Conservation (phyloP, 2,113 vertebrate species). For the Alligator mississippiensis region DNA sequence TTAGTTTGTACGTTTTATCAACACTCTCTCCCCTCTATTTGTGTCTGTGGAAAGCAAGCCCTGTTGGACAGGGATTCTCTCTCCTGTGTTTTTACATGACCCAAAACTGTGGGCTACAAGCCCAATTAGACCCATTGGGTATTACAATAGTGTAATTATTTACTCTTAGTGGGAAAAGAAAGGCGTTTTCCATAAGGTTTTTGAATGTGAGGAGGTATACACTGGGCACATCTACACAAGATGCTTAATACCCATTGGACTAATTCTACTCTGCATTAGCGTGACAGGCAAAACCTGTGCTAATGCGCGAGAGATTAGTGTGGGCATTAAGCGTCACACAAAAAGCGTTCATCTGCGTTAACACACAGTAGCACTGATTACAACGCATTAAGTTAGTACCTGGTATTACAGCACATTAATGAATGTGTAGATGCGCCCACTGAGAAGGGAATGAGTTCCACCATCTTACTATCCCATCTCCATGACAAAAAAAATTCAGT, state of each 20-base stretch:
- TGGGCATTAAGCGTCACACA: no score
- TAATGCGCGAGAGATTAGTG: no score
- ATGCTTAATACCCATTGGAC: no score
- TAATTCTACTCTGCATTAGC: no score
- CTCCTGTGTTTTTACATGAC: not conserved
- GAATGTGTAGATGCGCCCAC: no score
- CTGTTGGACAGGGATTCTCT: not conserved
- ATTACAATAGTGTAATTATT: not conserved
- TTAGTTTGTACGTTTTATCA: not conserved
- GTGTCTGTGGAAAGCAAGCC: not conserved
- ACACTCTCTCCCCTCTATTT: not conserved
- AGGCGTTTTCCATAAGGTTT: not conserved
- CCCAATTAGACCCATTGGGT: not conserved
- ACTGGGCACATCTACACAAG: no score
- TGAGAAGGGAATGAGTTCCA: not conserved
- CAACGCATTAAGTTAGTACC: no score
- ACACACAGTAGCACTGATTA: no score
- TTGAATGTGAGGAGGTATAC: not conserved
- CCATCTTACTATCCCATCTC: not conserved
- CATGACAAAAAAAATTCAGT: not conserved
- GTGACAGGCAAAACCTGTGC: no score
- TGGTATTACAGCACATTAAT: no score
- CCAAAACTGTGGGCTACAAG: not conserved
- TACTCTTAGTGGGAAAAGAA: not conserved
- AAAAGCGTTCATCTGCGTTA: no score